Base-by-base conservation (phyloP, 1,140 invertebrate genomes). In the Drosophila trapezifrons region DNA sequence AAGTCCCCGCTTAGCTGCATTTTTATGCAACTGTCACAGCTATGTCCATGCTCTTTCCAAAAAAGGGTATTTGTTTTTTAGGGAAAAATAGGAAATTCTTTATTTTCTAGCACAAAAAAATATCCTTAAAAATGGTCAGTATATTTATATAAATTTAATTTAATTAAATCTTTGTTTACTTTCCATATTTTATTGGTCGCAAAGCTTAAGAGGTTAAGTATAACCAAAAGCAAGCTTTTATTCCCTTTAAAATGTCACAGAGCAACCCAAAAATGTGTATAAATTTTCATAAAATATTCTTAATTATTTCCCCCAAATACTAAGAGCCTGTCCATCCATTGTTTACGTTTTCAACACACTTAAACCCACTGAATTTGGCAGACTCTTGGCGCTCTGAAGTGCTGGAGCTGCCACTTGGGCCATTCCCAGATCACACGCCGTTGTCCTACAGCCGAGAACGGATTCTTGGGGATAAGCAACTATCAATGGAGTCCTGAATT, bases 401-500 rank as follows among this genome's bases (percentile, higher is more conserved):
- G 32, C 18, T 18, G 8, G 49, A 22, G 17, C 46, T 32, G 22
- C 18, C 38, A 25, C 22, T 57, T 42, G 54, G 55, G 4, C 10
- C 10, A 40, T 13, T 25, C 37, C 3, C 4, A 13, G 51, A 54
- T 35, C 49, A 29, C 49, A 62, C 51, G 51, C 37, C 60, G 42
- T 29, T 64, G 60, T 43, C 15, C 37, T 29, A 9, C 20, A n/a
- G 29, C 27, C n/a, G 58, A 37, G 29, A 6, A 18, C 15, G 45
- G 27, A 52, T 55, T 52, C 46, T 32, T 46, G 42, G 32, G 69
- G 49, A 20, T 74, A 56, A 75, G 65, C 58, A 66, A 79, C 80
- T 80, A 85, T 85, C 82, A 84, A 84, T 77, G 75, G 80, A 80
- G 77, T 76, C 65, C 59, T 32, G 69, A 74, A 87, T 87, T 87